Evolutionary conservation across 1,140 invertebrate species (phyloP), one percentile per base, ranked within the genome.

Genomic region (Halictus rubicundus): DNA sequence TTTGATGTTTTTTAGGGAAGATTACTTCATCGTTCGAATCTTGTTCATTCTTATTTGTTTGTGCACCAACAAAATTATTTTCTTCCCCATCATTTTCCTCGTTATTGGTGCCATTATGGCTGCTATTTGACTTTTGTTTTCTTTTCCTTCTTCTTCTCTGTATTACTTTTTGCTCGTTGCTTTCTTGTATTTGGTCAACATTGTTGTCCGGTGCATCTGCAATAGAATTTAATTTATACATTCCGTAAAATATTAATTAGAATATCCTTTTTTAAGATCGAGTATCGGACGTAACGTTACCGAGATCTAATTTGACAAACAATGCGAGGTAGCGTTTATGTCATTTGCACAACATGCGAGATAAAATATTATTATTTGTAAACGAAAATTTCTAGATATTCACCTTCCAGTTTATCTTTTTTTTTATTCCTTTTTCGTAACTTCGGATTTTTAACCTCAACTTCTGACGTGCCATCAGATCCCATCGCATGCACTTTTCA

Each of bases 361-460:
- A 25, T 14, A 54, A 10, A 27, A 61, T 0, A 60, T 25, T 0
- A 46, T 25, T 0, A n/a, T 46, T 14, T 16, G 8, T 64, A 54
- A 27, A 52, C 49, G 10, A 78, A 21, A 25, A 54, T 37, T 59
- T 39, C 14, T 23, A 19, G 39, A 27, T 63, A 27, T 39, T 68
- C 19, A 80, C 78, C 71, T 76, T 59, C 14, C 8, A 65, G 49
- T 65, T 68, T 70, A 57, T 49, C 23, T 9, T 23, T 74, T 66
- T 23, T 70, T 65, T 64, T 82, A 25, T 16, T 75, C 46, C 60
- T 65, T 37, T 72, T 83, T 9, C 54, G 49, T 3, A 66, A 64
- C 42, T 83, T 80, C n/a, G 71, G 23, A 65, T 64, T 57, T 37
- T 49, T 83, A 83, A 83, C 81, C 81, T 63, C 60, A 70, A 80